A percentile compares a stretch with the other conserved stretches of the same genome.
Conservation (phyloP, 1,140 invertebrate genomes). For the Lucilia sericata region DNA sequence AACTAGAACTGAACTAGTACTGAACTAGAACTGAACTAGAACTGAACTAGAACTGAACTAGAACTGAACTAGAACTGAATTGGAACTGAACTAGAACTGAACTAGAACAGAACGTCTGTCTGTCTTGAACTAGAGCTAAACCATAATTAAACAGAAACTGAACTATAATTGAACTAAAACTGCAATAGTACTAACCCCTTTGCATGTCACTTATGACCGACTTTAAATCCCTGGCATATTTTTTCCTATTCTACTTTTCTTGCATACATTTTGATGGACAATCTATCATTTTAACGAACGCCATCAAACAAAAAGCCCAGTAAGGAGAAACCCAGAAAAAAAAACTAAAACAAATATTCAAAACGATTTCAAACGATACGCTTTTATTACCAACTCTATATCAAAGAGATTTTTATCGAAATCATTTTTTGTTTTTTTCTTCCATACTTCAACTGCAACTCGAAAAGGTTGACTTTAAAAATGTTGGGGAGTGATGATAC, state of each 20-base stretch:
- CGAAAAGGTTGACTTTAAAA: neutral
- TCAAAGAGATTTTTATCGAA: constrained; percentile 40
- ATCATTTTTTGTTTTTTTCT: neutral
- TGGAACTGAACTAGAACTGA: no score
- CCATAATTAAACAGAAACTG: no score
- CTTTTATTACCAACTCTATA: constrained; percentile 38
- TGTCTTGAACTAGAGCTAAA: no score
- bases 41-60: no score
- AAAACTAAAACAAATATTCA: constrained; percentile 34
- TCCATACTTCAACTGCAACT: neutral
- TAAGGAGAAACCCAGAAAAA: neutral
- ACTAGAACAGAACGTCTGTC: no score
- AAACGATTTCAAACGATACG: constrained; percentile 42
- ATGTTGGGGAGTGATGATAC: neutral
- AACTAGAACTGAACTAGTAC: no score
- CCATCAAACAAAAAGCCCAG: constrained; percentile 35
- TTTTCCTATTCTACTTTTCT: neutral
- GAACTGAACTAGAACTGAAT: no score
- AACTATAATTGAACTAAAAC: no score
- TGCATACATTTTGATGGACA: constrained; percentile 44
- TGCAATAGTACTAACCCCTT: neutral
- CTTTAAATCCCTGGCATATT: neutral
- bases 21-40: no score
- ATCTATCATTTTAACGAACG: constrained; percentile 46
- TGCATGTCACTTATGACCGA: neutral